These are phyloP conservation scores for Tiphia femorata DNA, from an alignment of 2,888 invertebrate species.

Conservation along the genomic window DNA sequence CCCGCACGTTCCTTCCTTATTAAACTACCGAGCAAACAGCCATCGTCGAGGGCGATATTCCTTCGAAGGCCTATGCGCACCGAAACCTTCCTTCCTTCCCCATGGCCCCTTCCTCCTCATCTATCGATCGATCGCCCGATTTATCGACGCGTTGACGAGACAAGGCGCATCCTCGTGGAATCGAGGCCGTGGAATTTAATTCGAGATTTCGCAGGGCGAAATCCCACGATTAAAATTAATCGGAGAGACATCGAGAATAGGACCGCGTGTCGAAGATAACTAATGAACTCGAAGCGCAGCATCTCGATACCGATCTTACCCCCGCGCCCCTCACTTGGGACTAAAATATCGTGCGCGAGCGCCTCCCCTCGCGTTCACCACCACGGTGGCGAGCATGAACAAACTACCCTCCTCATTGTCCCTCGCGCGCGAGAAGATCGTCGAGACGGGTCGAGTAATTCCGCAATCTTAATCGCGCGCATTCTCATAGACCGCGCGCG, in stretches of 20 bases:
- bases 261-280: too few species aligned
- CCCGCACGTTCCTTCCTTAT: constrained; percentile 55
- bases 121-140: constrained; percentile 1
- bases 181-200: too few species aligned
- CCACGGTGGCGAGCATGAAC: not conserved
- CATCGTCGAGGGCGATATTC: constrained; percentile 28
- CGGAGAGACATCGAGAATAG: too few species aligned
- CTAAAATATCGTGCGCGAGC: too few species aligned
- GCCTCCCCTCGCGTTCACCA: too few species aligned
- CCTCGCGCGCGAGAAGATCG: not conserved
- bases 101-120: not conserved
- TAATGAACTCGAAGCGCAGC: too few species aligned
- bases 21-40: constrained; percentile 50
- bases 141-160: constrained; percentile 6
- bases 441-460: constrained; percentile 29
- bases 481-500: constrained; percentile 6
- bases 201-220: too few species aligned
- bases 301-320: not conserved
- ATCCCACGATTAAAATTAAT: too few species aligned
- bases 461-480: constrained; percentile 23
- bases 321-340: not conserved
- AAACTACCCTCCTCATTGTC: not conserved
- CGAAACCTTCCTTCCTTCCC: not conserved
- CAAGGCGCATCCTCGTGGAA: too few species aligned
- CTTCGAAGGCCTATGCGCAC: too few species aligned